Evolutionary conservation across 2,797 vertebrate species (phyloP), one percentile per base, ranked within the genome.

Genomic region (Falco cherrug): DNA sequence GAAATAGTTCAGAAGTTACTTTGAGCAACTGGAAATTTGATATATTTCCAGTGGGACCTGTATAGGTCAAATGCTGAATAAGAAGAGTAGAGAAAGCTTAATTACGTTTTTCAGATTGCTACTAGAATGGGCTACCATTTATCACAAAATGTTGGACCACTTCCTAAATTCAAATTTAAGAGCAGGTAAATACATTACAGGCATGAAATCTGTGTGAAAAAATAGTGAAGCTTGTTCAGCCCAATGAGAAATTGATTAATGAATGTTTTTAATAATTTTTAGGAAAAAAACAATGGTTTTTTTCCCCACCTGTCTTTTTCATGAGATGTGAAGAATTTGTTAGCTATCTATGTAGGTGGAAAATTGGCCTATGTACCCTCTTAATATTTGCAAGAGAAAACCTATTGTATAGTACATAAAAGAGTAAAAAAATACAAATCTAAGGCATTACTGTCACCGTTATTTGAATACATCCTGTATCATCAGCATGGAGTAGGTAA

Each of bases 1-100:
- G 95, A 94, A 94, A 92, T 82, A 97, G 92, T 96, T 97, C 92
- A 93, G 51, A 83, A 96, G 93, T 67, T 92, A 89, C 96, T 96
- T 94, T 92, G 70, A 89, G 59, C 73, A 79, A 59, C 79, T 96
- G 82, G 96, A 93, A 97, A 96, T 84, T 18, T 0, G 63, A 96
- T 96, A 71, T 65, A 39, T 94, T 96, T 96, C 89, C 90, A 84
- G 43, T 81, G 95, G 76, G 96, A 87, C 35, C 33, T 75, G 25
- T 78, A 5, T 73, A 86, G 90, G 87, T 96, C 94, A 97, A 92
- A 89, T 24, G 11, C 76, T 92, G 85, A 91, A 50, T 73, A 92
- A 86, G 39, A 91, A 26, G 21, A 92, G 48, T 18, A 63, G 73
- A 76, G 69, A 81, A 94, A 81, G n/a, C 63, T 85, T 69, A 75